Percentiles rank a stretch among this genome's conserved stretches.
Conservation (phyloP, 2,797 vertebrate genomes). For the Clarias laeviceps region DNA sequence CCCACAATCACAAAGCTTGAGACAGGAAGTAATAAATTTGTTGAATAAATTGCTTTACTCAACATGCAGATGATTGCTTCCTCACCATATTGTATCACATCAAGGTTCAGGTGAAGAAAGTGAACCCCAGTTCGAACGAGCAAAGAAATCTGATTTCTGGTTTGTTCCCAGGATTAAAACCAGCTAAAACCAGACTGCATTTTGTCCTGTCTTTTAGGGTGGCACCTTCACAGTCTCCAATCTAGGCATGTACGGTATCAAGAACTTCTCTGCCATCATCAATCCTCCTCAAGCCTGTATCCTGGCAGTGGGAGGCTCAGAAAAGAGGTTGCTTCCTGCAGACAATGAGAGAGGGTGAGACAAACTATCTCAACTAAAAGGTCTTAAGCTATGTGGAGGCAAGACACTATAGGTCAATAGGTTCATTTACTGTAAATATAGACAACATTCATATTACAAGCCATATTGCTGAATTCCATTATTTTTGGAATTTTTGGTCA, state of each 20-base stretch:
- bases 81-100: too few relatives aligned
- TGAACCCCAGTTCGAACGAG: not conserved
- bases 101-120: not conserved
- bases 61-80: not conserved
- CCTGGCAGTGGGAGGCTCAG: constrained; percentile 91
- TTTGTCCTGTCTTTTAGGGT: constrained; percentile 73
- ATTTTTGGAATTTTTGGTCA: too few relatives aligned
- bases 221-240: constrained; percentile 98
- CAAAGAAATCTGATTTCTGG: not conserved
- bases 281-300: constrained; percentile 98
- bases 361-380: not conserved
- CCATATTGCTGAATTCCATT: too few relatives aligned
- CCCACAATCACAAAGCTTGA: too few relatives aligned
- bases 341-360: constrained; percentile 93
- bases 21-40: not conserved
- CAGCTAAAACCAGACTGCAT: not conserved
- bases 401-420: not conserved
- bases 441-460: not conserved
- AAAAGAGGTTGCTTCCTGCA: constrained; percentile 88
- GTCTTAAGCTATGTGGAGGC: not conserved
- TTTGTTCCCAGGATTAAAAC: not conserved
- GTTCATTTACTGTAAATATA: not conserved
- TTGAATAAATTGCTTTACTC: not conserved
- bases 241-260: constrained; percentile 96
- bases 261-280: constrained; percentile 98